Evolutionary conservation across 2,888 invertebrate species (phyloP), one percentile per base, ranked within the genome.

Genomic region (Atethmia centrago): DNA sequence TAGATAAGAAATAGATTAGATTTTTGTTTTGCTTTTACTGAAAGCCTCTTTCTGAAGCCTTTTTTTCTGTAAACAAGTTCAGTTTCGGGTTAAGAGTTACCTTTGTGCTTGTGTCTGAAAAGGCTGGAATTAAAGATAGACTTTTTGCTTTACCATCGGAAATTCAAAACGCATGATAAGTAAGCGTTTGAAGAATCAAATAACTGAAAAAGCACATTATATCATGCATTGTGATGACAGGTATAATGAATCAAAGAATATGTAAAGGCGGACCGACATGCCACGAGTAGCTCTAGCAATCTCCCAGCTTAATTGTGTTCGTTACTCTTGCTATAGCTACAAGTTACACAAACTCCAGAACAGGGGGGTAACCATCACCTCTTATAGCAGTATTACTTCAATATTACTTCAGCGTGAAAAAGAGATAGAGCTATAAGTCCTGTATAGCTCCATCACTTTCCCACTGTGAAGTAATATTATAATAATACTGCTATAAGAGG

Each of bases 241-340:
- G 14, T 47, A 9, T 31, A 55, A 40, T 74, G 56, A 59, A 74
- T 74, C 40, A 56, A 74, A 31, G 3, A 61, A 45, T 55, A 28
- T 25, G 0, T 51, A 25, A 65, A 56, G 28, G 12, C 55, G n/a
- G 19, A 5, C 16, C 9, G 47, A n/a, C 65, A 65, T 76, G 76
- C 42, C 10, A n/a, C n/a, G n/a, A n/a, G n/a, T n/a, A 67, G 16
- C 36, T 31, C 10, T n/a, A 66, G 14, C n/a, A 45, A 51, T 51
- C 67, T 59, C 9, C 40, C 16, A 42, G 49, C 10, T 31, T 31
- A 76, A 55, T 31, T 53, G 76, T 64, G 53, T 55, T 21, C 21
- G 12, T 49, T 70, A n/a, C 40, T 25, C 25, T 16, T 40, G 40
- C 28, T 9, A 25, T 36, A 7, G 21, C 68, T n/a, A 14, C 45